Percentiles rank a stretch among this genome's conserved stretches.
These are phyloP conservation scores for Pygmarrhopalites habei DNA, from an alignment of 1,140 invertebrate species.

Conservation along the genomic window DNA sequence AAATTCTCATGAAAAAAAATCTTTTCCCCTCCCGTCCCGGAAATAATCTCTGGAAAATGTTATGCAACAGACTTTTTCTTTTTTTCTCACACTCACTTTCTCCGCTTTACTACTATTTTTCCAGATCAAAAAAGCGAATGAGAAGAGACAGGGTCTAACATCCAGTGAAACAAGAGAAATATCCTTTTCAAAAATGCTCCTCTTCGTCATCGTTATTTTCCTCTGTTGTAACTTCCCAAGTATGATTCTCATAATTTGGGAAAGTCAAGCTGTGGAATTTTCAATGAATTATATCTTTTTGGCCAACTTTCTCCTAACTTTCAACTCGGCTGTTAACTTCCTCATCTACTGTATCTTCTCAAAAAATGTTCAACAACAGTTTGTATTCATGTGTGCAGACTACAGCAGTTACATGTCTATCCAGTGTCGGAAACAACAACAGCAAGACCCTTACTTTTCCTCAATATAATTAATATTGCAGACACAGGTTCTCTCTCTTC, in stretches of 20 bases:
- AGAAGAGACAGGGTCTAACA: constrained; percentile 68
- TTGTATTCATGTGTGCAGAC: constrained; percentile 51
- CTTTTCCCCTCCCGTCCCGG: too few species aligned
- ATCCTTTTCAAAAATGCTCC: constrained; percentile 83
- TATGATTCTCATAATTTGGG: background rate
- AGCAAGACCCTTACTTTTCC: background rate
- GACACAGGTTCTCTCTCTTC: too few species aligned
- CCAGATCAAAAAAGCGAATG: constrained; percentile 71
- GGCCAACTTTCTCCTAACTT: constrained; percentile 8
- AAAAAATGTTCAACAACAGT: constrained; percentile 11
- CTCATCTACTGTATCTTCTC: constrained; percentile 7
- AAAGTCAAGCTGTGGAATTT: background rate
- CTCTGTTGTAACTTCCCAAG: constrained; percentile 2
- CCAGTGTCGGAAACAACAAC: background rate
- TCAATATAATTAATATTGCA: too few species aligned
- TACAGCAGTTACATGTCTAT: constrained; percentile 51
- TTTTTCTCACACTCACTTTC: too few species aligned
- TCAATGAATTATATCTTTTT: background rate
- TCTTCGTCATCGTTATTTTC: constrained; percentile 69
- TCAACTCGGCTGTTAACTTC: constrained; percentile 12
- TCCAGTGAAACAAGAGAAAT: constrained; percentile 77
- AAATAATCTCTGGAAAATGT: too few species aligned
- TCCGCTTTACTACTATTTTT: too few species aligned
- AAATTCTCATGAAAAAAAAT: too few species aligned
- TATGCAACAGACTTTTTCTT: background rate